Evolutionary conservation across 1,140 invertebrate genomes (phyloP), one percentile per base, ranked within the genome.

Genomic region (Subanguina moxae): DNA sequence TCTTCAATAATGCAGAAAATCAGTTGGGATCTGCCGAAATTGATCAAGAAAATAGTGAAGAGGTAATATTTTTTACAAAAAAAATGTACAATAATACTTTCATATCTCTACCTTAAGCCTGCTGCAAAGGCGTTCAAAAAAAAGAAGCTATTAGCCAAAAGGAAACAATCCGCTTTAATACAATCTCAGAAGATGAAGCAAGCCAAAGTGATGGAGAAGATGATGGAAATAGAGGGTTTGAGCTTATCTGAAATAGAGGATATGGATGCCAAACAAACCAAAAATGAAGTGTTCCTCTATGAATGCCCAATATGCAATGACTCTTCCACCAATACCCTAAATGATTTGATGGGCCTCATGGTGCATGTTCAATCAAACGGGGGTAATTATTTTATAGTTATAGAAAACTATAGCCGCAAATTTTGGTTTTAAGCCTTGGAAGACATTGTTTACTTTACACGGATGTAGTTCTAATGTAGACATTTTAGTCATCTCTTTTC

Each of bases 301-400:
- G 62, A 64, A 62, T 64, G 62, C 62, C 62, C 62, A 3, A 64
- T 64, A 7, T 64, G 62, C 42, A 62, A 64, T 19, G 57, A 64
- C n/a, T n/a, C 62, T 1, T 59, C 42, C 42, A 64, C 62, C 11
- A 58, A 62, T 56, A 64, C 62, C 3, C 17, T 57, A 1, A 56
- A 48, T 56, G 45, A 19, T 64, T 57, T 64, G n/a, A 28, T 64
- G 38, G 62, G 62, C 23, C 42, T 64, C 8, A 28, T 64, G 32
- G 62, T 64, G 19, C 42, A 56, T 28, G 57, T 64, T n/a, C 42
- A 64, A 64, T 38, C 42, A 3, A 64, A 64, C 19, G 23, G 42
- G 64, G 38, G 58, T 61, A 32, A 32, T 27, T 7, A 15, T 23
- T n/a, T n/a, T n/a, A n/a, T n/a, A n/a, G n/a, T n/a, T n/a, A n/a